These are phyloP conservation scores for Bombus affinis DNA, from an alignment of 1,140 invertebrate species.

Conservation along the genomic window DNA sequence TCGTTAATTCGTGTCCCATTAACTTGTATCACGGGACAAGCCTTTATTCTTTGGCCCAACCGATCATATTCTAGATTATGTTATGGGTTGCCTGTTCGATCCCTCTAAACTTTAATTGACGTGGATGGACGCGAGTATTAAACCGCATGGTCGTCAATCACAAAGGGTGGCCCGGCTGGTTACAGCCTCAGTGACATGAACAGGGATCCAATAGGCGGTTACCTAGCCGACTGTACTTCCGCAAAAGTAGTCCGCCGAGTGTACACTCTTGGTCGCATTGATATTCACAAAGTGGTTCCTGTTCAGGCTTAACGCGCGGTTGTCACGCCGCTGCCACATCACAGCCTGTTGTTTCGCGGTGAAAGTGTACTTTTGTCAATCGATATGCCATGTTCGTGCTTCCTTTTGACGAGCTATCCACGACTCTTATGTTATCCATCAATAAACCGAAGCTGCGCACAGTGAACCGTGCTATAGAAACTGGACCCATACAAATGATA, in stretches of 20 bases:
- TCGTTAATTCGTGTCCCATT: neutral
- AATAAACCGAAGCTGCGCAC: neutral
- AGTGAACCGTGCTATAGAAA: neutral
- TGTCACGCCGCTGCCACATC: conserved; percentile 19
- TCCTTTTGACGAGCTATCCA: neutral
- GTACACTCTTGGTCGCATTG: conserved; percentile 72
- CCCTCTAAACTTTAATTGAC: conserved; percentile 67
- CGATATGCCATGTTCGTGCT: neutral
- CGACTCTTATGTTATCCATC: neutral
- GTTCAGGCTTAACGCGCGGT: conserved; percentile 34
- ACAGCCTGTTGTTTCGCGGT: conserved; percentile 25
- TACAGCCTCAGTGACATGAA: conserved; percentile 56
- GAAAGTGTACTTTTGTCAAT: conserved; percentile 24
- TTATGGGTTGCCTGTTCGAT: conserved; percentile 46
- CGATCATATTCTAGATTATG: conserved; percentile 22
- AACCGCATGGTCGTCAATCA: conserved; percentile 68
- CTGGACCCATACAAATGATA: too few species aligned
- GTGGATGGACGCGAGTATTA: conserved; percentile 61
- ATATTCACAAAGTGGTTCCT: conserved; percentile 74
- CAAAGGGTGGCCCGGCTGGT: conserved; percentile 67
- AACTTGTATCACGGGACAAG: neutral
- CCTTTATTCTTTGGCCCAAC: conserved; percentile 13
- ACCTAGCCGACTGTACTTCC: conserved; percentile 54
- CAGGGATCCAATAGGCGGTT: conserved; percentile 64
- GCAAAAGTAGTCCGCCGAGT: conserved; percentile 54